Evolutionary conservation across 1,140 invertebrate genomes (phyloP), one percentile per base, ranked within the genome.

Genomic region (Bombus picipes): DNA sequence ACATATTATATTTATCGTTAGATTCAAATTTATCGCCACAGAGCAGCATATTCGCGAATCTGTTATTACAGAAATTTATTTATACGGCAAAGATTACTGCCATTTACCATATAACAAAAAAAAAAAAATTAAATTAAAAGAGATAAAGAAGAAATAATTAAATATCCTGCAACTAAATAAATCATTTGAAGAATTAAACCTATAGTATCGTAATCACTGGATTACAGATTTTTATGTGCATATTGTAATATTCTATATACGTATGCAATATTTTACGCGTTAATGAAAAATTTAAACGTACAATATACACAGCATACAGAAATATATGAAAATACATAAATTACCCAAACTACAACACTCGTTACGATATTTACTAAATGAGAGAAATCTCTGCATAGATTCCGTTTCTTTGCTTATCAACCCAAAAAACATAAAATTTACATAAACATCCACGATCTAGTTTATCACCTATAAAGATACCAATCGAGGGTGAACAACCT

Each of bases 341-440:
- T 53, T 62, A 62, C 12, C 3, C 25, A 25, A 62, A 62, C 3
- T 28, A 12, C 28, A 22, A n/a, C 59, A 2, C 10, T 53, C 18
- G 1, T 62, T 62, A 25, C 59, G 28, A 28, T n/a, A 62, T 62
- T 62, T 62, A n/a, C 12, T 28, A 28, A n/a, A 12, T 4, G 25
- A 53, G 47, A 53, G 5, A 53, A 53, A 53, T 53, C 47, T 22
- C 15, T 18, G 47, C 47, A 53, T 53, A 6, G 47, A 53, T 53
- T 53, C 47, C 5, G 3, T 62, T n/a, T n/a, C 28, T 62, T 59
- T 28, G 3, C 25, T 10, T 25, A 12, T 59, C 25, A 15, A 15
- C 0, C 9, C 0, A 28, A 25, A 62, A 62, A 62, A n/a, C 1
- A 5, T n/a, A 0, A 62, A n/a, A 13, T 1, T 62, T 3, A 28